Evolutionary conservation across 2,888 invertebrate genomes (phyloP), one percentile per base, ranked within the genome.

Genomic region (Netelia melanura): DNA sequence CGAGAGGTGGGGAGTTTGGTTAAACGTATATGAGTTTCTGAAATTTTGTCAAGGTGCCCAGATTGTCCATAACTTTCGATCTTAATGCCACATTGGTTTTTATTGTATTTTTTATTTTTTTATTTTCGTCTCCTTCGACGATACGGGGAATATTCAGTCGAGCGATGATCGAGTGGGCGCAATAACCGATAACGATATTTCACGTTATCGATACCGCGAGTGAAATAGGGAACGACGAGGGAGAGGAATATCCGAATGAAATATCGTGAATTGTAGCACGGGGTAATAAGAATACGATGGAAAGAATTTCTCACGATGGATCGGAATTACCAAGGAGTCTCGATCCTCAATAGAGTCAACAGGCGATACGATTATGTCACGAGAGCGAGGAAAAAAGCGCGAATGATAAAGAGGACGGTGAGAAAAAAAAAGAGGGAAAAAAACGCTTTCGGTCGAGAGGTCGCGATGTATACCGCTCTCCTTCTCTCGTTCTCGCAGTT

Each of bases 121-220:
- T 38, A 21, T 56, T 54, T 65, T 25, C 3, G 23, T 48, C 52
- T 44, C 21, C 10, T 5, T 11, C 56, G 44, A 23, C 56, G 44
- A 25, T 44, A 58, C 25, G 23, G 68, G 68, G 14, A 48, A 48
- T 14, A 48, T 48, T 48, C 48, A 2, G 11, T 0, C 1, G 3
- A 48, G 11, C 48, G 48, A 48, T 48, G 48, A 48, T 68, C 48
- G 44, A 78, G 68, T 68, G 61, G 77, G 77, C 77, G 61, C 77
- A 78, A 78, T 78, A 78, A 68, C 68, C 77, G 77, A 78, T 78
- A 78, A 78, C 58, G 61, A 68, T 78, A 38, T 38, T 38, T 38
- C 38, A 38, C 38, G 30, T 48, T 8, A 68, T 68, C 68, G 25
- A 68, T 25, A 2, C 11, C 23, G 48, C 68, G 77, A 44, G 68